Percentiles rank a stretch among this genome's conserved stretches.
phyloP scores from a whole-genome alignment of 2,113 vertebrate genomes.

The Egretta garzetta region DNA sequence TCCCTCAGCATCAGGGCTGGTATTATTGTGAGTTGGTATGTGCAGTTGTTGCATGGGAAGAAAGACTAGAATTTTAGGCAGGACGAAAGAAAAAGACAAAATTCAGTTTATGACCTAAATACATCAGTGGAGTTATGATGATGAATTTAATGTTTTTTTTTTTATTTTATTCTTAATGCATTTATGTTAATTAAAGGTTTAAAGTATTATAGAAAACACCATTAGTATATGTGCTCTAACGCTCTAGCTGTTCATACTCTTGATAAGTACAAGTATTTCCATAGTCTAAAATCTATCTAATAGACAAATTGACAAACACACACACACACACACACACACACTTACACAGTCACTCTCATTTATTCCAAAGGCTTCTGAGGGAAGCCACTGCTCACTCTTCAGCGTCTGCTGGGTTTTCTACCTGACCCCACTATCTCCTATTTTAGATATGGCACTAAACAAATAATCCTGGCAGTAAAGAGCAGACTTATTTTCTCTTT shows the following conservation, averaged over 20 bases:
- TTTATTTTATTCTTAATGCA: neutral
- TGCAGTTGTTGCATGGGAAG: neutral
- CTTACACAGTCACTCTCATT: neutral
- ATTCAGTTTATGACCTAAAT: neutral
- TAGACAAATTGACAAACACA: neutral
- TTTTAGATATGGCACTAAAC: neutral
- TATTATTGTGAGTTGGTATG: neutral
- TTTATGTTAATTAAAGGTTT: neutral
- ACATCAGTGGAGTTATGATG: neutral
- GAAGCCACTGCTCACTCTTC: neutral
- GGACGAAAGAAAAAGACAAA: neutral
- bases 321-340: neutral
- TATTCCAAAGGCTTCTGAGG: neutral
- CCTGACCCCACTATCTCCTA: rapidly evolving
- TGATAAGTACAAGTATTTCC: neutral
- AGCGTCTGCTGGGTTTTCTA: neutral
- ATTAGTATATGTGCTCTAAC: neutral
- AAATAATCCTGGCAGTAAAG: neutral
- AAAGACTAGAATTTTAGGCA: neutral
- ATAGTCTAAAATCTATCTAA: neutral
- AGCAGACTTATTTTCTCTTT: neutral
- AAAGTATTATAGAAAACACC: neutral
- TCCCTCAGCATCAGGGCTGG: neutral
- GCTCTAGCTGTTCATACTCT: neutral
- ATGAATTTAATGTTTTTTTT: neutral